Conservation (phyloP, 1,140 invertebrate species). For the Panulirus ornatus region DNA sequence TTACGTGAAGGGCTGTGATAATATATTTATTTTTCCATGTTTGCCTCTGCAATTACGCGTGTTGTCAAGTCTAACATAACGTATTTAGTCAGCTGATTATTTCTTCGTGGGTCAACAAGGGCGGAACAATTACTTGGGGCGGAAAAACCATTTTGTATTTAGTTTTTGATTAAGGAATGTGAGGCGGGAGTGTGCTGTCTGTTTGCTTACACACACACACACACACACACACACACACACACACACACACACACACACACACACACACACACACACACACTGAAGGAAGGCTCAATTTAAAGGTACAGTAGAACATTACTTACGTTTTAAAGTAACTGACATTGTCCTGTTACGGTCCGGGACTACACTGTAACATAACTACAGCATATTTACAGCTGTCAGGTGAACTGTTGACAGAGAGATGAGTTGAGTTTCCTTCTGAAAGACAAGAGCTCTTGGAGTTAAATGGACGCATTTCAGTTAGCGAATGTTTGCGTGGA, state of each 20-base stretch:
- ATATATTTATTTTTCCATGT: background rate
- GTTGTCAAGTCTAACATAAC: background rate
- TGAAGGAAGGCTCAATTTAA: too few species aligned
- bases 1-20: too few species aligned
- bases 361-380: too few species aligned
- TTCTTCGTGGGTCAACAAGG: background rate
- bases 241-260: conserved; percentile 12
- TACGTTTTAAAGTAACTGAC: too few species aligned
- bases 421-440: too few species aligned
- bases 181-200: background rate
- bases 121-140: background rate
- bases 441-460: too few species aligned
- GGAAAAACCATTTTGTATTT: background rate
- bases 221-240: conserved; percentile 18
- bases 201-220: conserved; percentile 6
- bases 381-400: too few species aligned
- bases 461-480: too few species aligned
- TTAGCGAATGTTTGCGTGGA: too few species aligned
- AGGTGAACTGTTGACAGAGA: too few species aligned
- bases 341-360: too few species aligned
- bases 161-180: background rate
- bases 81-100: conserved; percentile 8
- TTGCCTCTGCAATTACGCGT: background rate
- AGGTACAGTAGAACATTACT: too few species aligned
- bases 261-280: background rate